Conservation (phyloP, 64 coral and sea anemone genomes). For the Porites australiensis region DNA sequence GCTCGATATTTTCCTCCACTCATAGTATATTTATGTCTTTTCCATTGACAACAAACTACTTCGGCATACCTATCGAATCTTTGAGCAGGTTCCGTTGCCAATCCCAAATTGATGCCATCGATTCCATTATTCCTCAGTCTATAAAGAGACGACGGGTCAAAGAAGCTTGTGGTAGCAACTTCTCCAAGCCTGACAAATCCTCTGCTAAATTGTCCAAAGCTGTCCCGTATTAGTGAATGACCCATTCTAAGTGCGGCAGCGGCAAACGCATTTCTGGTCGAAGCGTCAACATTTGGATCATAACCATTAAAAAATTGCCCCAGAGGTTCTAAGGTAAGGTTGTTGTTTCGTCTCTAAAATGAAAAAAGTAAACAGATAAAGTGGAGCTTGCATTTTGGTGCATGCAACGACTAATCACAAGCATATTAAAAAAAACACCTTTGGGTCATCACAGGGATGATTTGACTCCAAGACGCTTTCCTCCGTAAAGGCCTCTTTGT, state of each 20-base stretch:
- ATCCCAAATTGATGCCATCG: constrained; percentile 23
- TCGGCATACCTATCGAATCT: constrained; percentile 17
- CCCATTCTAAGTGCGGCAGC: constrained; percentile 69
- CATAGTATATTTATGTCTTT: too few species aligned
- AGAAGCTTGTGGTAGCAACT: background rate
- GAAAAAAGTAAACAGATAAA: background rate
- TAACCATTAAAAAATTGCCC: constrained; percentile 25
- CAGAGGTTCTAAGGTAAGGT: background rate
- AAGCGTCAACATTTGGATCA: background rate
- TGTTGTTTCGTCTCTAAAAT: constrained; percentile 8
- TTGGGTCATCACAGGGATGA: too few species aligned
- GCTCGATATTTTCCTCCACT: too few species aligned
- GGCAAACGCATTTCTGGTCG: constrained; percentile 33
- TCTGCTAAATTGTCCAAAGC: constrained; percentile 22
- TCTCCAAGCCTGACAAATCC: background rate
- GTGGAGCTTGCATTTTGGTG: background rate
- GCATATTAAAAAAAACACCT: background rate
- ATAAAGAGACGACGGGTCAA: constrained; percentile 37
- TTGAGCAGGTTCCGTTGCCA: constrained; percentile 25
- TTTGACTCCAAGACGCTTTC: too few species aligned
- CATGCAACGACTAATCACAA: background rate
- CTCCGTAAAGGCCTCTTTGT: too few species aligned
- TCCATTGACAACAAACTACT: too few species aligned
- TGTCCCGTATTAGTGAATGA: constrained; percentile 59
- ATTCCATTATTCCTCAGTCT: constrained; percentile 8